A percentile compares a stretch with the other conserved stretches of the same genome.
Evolutionary conservation across 2,113 vertebrate genomes (phyloP).

Genomic region (Tretioscincus oriximinensis): DNA sequence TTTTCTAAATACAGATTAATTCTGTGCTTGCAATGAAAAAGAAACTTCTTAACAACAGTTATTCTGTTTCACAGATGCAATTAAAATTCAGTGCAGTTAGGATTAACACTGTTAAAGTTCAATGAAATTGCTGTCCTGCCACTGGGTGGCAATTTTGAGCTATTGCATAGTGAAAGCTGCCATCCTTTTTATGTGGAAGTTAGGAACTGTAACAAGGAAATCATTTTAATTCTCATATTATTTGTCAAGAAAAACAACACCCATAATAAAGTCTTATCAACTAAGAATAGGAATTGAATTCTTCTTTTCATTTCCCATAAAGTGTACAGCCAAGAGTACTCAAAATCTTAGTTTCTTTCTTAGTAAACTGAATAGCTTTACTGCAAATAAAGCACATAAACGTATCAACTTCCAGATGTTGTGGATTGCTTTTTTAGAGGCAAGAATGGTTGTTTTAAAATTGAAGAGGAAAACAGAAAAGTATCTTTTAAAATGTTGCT

Average conservation of each 20-base stretch:
- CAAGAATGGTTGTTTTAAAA: conserved; percentile 9
- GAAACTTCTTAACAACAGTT: conserved; percentile 55
- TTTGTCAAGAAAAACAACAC: conserved; percentile 17
- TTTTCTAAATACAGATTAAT: conserved; percentile 67
- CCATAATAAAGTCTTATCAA: conserved; percentile 20
- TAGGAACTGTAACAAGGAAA: conserved; percentile 42
- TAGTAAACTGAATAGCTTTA: conserved; percentile 24
- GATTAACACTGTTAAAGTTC: conserved; percentile 40
- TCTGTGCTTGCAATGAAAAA: conserved; percentile 51
- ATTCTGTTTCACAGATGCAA: conserved; percentile 48
- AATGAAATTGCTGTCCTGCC: conserved; percentile 59
- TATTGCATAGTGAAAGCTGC: conserved; percentile 47
- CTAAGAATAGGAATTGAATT: conserved; percentile 38
- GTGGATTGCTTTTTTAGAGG: conserved; percentile 7
- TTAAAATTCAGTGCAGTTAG: conserved; percentile 49
- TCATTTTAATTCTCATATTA: conserved; percentile 47
- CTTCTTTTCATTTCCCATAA: conserved; percentile 31
- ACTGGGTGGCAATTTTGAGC: conserved; percentile 77
- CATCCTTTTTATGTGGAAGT: conserved; percentile 43
- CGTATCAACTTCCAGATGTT: conserved; percentile 41
- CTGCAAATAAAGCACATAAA: conserved; percentile 30
- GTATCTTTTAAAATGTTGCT: conserved; percentile 1
- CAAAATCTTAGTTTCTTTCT: conserved; percentile 37
- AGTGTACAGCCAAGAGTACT: conserved; percentile 37
- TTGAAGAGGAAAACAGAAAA: conserved; percentile 24